Percentiles rank a stretch among this genome's conserved stretches.
Conservation (phyloP, 2,113 vertebrate species). For the Kobus ellipsiprymnus region DNA sequence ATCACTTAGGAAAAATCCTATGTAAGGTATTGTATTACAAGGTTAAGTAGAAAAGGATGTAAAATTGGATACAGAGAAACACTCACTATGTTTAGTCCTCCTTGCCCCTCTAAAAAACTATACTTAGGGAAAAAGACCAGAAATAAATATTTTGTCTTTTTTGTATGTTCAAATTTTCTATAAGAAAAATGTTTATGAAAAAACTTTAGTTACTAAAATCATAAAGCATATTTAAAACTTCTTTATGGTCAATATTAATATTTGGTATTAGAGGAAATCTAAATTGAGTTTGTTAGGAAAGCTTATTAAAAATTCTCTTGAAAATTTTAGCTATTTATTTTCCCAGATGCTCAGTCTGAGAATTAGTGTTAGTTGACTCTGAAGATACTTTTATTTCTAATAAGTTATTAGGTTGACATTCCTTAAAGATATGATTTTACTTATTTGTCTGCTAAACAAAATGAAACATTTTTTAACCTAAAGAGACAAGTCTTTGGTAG, state of each 20-base stretch:
- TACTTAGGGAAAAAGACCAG: not conserved
- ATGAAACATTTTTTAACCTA: not conserved
- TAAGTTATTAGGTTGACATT: not conserved
- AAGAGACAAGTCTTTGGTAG: not conserved
- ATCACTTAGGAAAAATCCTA: not conserved
- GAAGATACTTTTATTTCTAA: not conserved
- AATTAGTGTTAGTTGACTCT: constrained; percentile 9
- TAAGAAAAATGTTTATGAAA: not conserved
- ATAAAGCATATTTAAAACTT: not conserved
- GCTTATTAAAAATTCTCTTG: not conserved
- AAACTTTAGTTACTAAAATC: not conserved
- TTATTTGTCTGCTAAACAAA: constrained; percentile 29
- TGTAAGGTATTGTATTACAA: not conserved
- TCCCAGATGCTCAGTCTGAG: not conserved
- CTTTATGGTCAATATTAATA: not conserved
- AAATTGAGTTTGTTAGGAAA: not conserved
- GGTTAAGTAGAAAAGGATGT: not conserved
- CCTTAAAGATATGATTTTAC: not conserved
- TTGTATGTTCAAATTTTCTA: not conserved
- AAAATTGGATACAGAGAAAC: not conserved
- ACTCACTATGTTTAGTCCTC: not conserved
- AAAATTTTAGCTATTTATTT: not conserved
- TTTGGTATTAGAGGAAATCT: not conserved
- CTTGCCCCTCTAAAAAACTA: not conserved
- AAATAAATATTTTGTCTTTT: not conserved